Evolutionary conservation across 2,888 invertebrate species (phyloP), one percentile per base, ranked within the genome.

Genomic region (Xestia ashworthii): DNA sequence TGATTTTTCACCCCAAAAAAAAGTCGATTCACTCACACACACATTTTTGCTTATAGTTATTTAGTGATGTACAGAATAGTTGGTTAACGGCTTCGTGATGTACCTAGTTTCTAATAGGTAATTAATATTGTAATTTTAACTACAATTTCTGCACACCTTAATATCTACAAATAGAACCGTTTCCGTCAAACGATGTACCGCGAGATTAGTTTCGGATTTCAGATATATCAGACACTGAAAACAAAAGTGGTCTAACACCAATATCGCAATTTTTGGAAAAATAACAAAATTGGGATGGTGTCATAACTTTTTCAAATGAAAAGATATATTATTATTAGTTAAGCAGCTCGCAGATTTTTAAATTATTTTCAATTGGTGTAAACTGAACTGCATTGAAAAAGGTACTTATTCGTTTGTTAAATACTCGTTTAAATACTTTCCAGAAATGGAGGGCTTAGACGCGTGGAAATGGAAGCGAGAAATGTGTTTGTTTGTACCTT

Each of bases 171-270:
- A 75, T 80, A 60, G 55, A 82, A 77, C 50, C 19, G 38, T 69
- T 60, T 38, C 60, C 66, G 48, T 72, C 58, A 84, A 75, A 76
- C 67, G 55, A 67, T 53, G 38, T 80, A 76, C 65, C 50, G 14
- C 71, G 46, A 73, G 72, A 77, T 83, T 83, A 81, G 72, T 76
- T 72, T 81, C 50, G 62, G 46, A 70, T 83, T 83, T 68, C 70
- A 32, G 41, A 83, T 81, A 75, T 12, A 8, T 60, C 58, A 14
- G 14, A n/a, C n/a, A 12, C n/a, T n/a, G 19, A 19, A 3, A 50
- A 50, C 19, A 6, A 50, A 50, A 50, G 19, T 50, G 50, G 8
- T 19, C 19, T 50, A 50, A 19, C 50, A 8, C 6, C 0, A 50
- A 19, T 8, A 19, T 50, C 19, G 19, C 8, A 19, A 19, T 50